Conservation (phyloP, 2,888 invertebrate genomes). For the Pterobdella sp. region DNA sequence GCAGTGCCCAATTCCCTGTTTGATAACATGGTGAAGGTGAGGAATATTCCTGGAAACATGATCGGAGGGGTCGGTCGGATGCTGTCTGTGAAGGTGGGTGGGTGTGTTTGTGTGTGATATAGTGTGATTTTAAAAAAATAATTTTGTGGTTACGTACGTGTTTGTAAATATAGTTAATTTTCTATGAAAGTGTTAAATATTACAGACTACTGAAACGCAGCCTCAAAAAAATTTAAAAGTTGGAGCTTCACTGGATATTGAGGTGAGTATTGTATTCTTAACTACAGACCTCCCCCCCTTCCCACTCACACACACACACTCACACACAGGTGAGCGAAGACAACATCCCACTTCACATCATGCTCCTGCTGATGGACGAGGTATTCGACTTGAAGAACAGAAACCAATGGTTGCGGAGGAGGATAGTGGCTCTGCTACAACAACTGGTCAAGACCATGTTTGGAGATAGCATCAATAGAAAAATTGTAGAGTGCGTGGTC, state of each 20-base stretch:
- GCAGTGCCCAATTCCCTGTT: slow-evolving; percentile 79
- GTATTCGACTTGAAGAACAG: slow-evolving; percentile 73
- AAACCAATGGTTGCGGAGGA: slow-evolving; percentile 71
- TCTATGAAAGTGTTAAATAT: neutral
- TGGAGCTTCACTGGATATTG: slow-evolving; percentile 45
- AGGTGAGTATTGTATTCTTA: slow-evolving; percentile 41
- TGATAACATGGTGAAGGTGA: slow-evolving; percentile 67
- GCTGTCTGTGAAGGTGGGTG: slow-evolving; percentile 40
- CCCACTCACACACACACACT: neutral
- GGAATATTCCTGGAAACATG: slow-evolving; percentile 40
- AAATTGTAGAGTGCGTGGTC: slow-evolving; percentile 79
- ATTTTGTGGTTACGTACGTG: neutral
- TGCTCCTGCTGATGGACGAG: slow-evolving; percentile 72
- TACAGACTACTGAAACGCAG: neutral
- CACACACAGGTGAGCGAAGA: slow-evolving; percentile 53
- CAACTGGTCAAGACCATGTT: slow-evolving; percentile 72
- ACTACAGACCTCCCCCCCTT: neutral
- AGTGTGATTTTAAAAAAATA: too few species aligned
- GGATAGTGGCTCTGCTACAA: slow-evolving; percentile 66
- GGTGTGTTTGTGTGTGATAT: neutral
- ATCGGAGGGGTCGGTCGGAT: slow-evolving; percentile 42
- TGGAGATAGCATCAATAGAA: slow-evolving; percentile 73
- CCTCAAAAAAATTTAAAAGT: slow-evolving; percentile 40
- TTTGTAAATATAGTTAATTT: neutral
- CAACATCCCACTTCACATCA: slow-evolving; percentile 72